These are phyloP conservation scores for Atta texana DNA, from an alignment of 1,140 invertebrate species.

Conservation along the genomic window DNA sequence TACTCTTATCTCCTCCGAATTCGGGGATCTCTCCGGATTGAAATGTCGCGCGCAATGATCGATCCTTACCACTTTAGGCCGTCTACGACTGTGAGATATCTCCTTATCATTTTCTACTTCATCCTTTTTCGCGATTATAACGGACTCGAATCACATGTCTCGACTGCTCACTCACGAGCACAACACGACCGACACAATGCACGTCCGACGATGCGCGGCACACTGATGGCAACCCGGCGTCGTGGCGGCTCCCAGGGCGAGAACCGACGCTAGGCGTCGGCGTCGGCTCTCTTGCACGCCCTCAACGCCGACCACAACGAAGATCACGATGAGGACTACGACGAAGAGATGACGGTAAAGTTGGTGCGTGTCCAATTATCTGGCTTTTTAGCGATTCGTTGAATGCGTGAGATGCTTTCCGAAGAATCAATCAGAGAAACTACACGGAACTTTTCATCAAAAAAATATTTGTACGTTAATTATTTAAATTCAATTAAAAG, in stretches of 20 bases:
- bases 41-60: constrained; percentile 22
- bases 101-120: constrained; percentile 52
- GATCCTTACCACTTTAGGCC: constrained; percentile 64
- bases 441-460: background rate
- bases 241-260: constrained; percentile 37
- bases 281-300: constrained; percentile 60
- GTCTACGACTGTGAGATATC: constrained; percentile 16
- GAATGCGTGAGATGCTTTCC: constrained; percentile 14
- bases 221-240: constrained; percentile 65
- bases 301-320: constrained; percentile 39
- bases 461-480: background rate
- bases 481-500: background rate
- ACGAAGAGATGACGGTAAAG: constrained; percentile 34
- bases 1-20: background rate
- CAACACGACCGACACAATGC: constrained; percentile 42
- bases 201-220: constrained; percentile 71
- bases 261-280: constrained; percentile 70
- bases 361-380: constrained; percentile 65
- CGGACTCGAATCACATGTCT: constrained; percentile 37
- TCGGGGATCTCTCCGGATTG: background rate
- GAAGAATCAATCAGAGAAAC: constrained; percentile 15
- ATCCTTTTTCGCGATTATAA: constrained; percentile 7
- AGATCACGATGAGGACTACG: constrained; percentile 55
- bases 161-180: constrained; percentile 1
- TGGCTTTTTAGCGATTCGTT: constrained; percentile 15